These are phyloP conservation scores for Xenentodon cancila DNA, from an alignment of 2,797 vertebrate genomes.

Conservation along the genomic window DNA sequence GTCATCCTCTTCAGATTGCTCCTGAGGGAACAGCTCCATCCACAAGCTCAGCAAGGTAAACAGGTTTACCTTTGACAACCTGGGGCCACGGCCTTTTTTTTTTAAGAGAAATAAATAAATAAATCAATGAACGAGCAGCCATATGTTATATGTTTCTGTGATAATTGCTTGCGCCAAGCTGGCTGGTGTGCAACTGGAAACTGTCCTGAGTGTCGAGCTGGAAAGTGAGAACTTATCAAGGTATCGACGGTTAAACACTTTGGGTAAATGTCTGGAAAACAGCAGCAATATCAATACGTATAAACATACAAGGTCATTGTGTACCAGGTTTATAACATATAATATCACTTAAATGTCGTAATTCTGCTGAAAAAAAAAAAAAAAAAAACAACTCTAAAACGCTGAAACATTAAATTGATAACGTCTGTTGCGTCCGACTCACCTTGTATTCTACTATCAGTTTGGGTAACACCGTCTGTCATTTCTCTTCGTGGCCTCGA, in stretches of 20 bases:
- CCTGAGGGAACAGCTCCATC: conserved; percentile 93
- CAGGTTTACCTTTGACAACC: conserved; percentile 93
- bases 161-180: too few species aligned
- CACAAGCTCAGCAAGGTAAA: conserved; percentile 94
- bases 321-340: too few species aligned
- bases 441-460: conserved; percentile 77
- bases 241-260: too few species aligned
- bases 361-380: neutral
- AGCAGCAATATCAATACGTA: too few species aligned
- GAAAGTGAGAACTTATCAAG: too few species aligned
- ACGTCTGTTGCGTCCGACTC: conserved; percentile 17
- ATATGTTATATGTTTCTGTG: neutral
- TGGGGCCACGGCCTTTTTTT: conserved; percentile 85
- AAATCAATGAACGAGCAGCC: too few species aligned
- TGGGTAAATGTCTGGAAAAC: too few species aligned
- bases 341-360: too few species aligned
- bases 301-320: too few species aligned
- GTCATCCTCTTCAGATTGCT: conserved; percentile 47
- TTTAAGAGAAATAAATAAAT: neutral
- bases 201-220: too few species aligned
- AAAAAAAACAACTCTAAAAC: too few species aligned
- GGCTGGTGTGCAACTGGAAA: too few species aligned
- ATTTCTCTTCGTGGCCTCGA: conserved; percentile 18
- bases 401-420: neutral
- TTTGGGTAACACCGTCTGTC: conserved; percentile 70